These are phyloP conservation scores for Clepsis dumicolana DNA, from an alignment of 2,888 invertebrate genomes.

Conservation along the genomic window DNA sequence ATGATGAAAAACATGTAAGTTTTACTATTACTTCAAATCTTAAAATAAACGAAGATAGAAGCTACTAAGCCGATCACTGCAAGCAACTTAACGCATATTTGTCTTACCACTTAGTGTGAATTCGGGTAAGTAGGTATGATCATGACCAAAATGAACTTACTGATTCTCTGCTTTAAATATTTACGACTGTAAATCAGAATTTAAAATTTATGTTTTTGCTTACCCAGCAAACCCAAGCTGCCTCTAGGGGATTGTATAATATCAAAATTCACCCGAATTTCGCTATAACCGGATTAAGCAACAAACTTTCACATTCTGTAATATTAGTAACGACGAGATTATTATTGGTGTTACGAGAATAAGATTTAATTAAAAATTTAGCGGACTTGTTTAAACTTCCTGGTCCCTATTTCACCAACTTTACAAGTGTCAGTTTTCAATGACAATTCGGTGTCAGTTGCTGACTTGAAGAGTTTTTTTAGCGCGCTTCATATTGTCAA, in stretches of 20 bases:
- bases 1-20: too few relatives aligned
- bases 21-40: too few relatives aligned
- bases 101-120: too few relatives aligned
- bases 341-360: slow-evolving; percentile 21
- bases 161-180: too few relatives aligned
- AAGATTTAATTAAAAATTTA: slow-evolving; percentile 21
- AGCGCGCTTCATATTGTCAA: too few relatives aligned
- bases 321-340: slow-evolving; percentile 28
- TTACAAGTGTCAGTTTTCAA: too few relatives aligned
- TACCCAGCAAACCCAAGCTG: not conserved
- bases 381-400: not conserved
- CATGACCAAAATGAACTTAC: not conserved
- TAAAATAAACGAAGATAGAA: too few relatives aligned
- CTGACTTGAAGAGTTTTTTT: too few relatives aligned
- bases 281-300: slow-evolving; percentile 30
- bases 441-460: too few relatives aligned
- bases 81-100: too few relatives aligned
- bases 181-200: not conserved
- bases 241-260: slow-evolving; percentile 12
- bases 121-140: too few relatives aligned
- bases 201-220: not conserved
- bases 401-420: not conserved
- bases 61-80: too few relatives aligned
- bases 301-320: slow-evolving; percentile 32
- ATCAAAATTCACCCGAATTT: slow-evolving; percentile 30